Percentiles rank a stretch among this genome's conserved stretches.
These are phyloP conservation scores for Lutraria rhynchaena DNA, from an alignment of 1,140 invertebrate genomes.

Conservation along the genomic window DNA sequence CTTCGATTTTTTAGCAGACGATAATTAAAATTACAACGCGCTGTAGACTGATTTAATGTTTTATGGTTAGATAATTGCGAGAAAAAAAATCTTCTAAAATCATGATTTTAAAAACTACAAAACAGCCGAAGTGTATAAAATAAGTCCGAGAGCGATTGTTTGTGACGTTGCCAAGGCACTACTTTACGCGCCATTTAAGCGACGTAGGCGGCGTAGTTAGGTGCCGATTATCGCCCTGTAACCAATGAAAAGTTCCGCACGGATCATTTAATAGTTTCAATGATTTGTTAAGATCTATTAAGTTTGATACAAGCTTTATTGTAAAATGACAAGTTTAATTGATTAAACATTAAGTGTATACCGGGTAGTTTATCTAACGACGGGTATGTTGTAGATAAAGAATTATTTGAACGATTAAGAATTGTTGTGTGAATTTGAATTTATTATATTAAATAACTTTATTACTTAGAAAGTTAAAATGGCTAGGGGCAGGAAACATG, in stretches of 20 bases:
- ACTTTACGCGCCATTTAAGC: constrained; percentile 23
- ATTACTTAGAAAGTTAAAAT: constrained; percentile 30
- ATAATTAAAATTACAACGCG: no score
- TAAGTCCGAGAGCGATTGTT: no score
- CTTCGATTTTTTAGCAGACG: no score
- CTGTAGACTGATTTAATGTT: no score
- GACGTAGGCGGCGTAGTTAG: constrained; percentile 15
- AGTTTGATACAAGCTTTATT: constrained; percentile 2
- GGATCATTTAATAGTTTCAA: constrained; percentile 38
- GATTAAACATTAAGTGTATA: not conserved
- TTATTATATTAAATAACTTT: no score
- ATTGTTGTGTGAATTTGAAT: constrained; percentile 8
- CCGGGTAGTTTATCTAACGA: not conserved
- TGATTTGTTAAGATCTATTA: constrained; percentile 14
- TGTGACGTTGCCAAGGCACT: constrained; percentile 37
- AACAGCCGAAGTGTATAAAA: no score
- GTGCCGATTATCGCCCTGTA: not conserved
- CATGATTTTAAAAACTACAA: no score
- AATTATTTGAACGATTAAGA: not conserved
- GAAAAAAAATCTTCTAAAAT: no score
- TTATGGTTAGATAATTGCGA: no score
- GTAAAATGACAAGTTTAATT: constrained; percentile 13
- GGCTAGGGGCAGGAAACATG: constrained; percentile 33
- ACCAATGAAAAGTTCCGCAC: constrained; percentile 22
- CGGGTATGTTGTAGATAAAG: not conserved